Evolutionary conservation across 2,888 invertebrate species (phyloP).

Genomic region (Rapana venosa): DNA sequence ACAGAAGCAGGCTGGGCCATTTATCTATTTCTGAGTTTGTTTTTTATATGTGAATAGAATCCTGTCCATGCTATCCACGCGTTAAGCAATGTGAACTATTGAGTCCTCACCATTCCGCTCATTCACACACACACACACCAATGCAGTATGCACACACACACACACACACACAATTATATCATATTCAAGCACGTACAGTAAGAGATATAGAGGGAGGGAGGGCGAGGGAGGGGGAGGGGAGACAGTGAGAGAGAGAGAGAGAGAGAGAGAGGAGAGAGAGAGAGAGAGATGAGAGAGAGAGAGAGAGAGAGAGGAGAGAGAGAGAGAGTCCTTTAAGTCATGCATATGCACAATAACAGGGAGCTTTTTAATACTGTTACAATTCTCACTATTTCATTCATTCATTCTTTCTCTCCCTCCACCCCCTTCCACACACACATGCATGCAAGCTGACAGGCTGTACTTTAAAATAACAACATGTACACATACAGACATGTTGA

Average conservation of each 20-base stretch:
- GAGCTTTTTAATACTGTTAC: no score
- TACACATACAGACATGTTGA: no score
- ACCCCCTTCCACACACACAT: no score
- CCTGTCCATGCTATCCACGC: no score
- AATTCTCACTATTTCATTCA: no score
- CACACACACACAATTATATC: background rate
- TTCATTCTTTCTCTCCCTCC: no score
- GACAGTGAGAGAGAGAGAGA: background rate
- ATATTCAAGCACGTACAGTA: background rate
- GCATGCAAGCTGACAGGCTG: no score
- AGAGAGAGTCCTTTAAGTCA: no score
- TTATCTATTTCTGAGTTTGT: background rate
- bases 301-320: background rate
- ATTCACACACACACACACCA: background rate
- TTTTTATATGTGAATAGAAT: no score
- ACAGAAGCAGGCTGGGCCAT: background rate
- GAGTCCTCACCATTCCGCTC: background rate
- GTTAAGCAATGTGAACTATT: no score
- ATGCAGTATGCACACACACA: background rate
- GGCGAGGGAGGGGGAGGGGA: background rate
- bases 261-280: background rate
- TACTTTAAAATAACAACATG: no score
- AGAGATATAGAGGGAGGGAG: background rate
- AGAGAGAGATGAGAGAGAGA: background rate
- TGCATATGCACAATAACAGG: no score